Evolutionary conservation across 1,140 invertebrate genomes (phyloP), one percentile per base, ranked within the genome.

Genomic region (Helicoverpa armigera): DNA sequence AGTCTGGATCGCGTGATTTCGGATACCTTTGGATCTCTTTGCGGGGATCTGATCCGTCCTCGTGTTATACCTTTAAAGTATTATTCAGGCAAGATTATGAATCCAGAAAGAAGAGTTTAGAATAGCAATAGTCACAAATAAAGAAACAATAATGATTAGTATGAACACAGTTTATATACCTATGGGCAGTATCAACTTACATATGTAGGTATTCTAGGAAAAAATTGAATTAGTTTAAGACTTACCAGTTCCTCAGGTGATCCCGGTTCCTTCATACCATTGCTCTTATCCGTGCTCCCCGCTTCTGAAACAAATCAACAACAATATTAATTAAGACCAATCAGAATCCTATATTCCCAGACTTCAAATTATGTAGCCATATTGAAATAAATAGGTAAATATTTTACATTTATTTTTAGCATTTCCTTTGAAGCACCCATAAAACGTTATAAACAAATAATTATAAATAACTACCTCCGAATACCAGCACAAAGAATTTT

Each of bases 211-310:
- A 9, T 43, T 43, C 5, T 43, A 7, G 35, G 3, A 43, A 18
- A 48, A 58, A 5, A 35, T n/a, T 2, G 48, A 70, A 54, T 23
- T 29, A 72, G 35, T 12, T 14, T 53, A 43, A 43, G 4, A 92
- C 95, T 89, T 87, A 95, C 96, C 96, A 96, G 95, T 95, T 96
- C 96, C 93, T 96, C 96, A 93, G 96, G 95, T 90, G 96, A 95
- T 95, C 96, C 96, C 94, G 96, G 96, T 95, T 96, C 96, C 96
- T 96, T 96, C 96, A 96, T 96, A 96, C 96, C 96, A 96, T 96
- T 96, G 96, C 96, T 96, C 95, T 95, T 96, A 94, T 96, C 95
- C 90, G 95, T 95, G 93, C 95, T 96, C 91, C 95, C 92, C 91
- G 94, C 95, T 94, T 96, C 96, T 96, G 95, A 74, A 96, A 96